These are phyloP conservation scores for Borostomias antarcticus DNA, from an alignment of 2,797 vertebrate genomes.

Conservation along the genomic window DNA sequence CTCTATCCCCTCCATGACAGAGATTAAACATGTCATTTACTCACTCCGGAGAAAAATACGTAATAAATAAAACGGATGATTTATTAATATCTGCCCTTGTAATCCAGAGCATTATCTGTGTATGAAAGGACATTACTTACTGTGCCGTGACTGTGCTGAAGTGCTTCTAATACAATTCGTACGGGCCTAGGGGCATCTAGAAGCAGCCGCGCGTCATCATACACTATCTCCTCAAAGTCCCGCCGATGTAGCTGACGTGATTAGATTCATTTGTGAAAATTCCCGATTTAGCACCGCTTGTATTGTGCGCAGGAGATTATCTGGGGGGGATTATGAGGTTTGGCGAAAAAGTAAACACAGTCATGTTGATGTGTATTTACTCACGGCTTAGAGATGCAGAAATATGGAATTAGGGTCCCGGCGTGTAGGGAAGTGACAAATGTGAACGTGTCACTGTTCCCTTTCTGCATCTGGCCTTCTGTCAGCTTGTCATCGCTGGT, in stretches of 20 bases:
- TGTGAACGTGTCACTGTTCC: conserved; percentile 24
- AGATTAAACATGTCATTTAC: conserved; percentile 71
- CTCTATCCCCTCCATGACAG: conserved; percentile 48
- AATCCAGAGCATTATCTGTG: conserved; percentile 73
- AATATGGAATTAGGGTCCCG: conserved; percentile 71
- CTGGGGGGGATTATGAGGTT: conserved; percentile 74
- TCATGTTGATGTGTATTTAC: conserved; percentile 75
- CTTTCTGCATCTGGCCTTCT: conserved; percentile 55
- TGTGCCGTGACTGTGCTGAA: conserved; percentile 65
- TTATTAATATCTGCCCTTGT: conserved; percentile 73
- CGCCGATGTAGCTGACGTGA: conserved; percentile 77
- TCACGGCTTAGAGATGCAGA: conserved; percentile 68
- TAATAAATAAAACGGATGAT: conserved; percentile 72
- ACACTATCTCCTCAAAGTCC: conserved; percentile 60
- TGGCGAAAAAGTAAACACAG: conserved; percentile 50
- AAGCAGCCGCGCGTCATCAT: conserved; percentile 55
- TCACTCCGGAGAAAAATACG: conserved; percentile 53
- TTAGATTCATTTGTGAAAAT: conserved; percentile 77
- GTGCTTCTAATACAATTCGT: conserved; percentile 76
- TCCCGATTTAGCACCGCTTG: conserved; percentile 34
- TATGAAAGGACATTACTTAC: conserved; percentile 73
- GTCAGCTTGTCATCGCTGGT: conserved; percentile 69
- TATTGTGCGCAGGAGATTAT: conserved; percentile 80
- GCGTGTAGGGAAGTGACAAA: conserved; percentile 52
- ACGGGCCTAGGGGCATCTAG: conserved; percentile 71